Evolutionary conservation across 2,888 invertebrate genomes (phyloP), one percentile per base, ranked within the genome.

Genomic region (Homarus gammarus): DNA sequence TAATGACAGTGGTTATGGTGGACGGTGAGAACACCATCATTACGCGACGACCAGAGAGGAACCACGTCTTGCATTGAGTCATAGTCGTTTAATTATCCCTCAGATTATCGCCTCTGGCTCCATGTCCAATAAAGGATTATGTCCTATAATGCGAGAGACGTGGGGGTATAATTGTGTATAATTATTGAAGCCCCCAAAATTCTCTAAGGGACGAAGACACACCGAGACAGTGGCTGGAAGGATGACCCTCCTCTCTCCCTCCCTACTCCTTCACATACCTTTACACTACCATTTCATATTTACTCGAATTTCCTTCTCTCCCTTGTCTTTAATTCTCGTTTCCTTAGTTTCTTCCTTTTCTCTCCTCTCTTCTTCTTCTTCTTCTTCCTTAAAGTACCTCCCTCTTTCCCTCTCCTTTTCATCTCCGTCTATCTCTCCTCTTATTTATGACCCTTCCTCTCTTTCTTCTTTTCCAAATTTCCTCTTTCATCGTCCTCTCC

Each of bases 1-100:
- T 61, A 61, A 79, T 61, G 79, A 51, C 61, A 61, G 79, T 79
- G 79, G 79, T 61, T 79, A 79, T 18, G 61, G 38, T 64, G 64
- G 64, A 5, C 27, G n/a, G 64, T n/a, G 6, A 5, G 64, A 64
- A 5, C 5, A n/a, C 64, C 2, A 22, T 64, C 64, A 64, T 5
- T 5, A 22, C 64, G 6, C 64, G n/a, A 44, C 44, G 6, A 12
- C n/a, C 44, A 44, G 44, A 44, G 44, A 22, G 64, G 5, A 10
- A 27, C 6, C n/a, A 27, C 27, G 22, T 6, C 5, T 22, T 56
- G 3, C 64, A 64, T 64, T 64, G 64, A 64, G 27, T 64, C 64
- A 27, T 64, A n/a, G 64, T 64, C 64, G 64, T 27, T 27, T 64
- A 27, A 64, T n/a, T 64, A 64, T 56, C 64, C 27, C 27, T n/a